Evolutionary conservation across 2,113 vertebrate species (phyloP).

Genomic region (Sceloporus undulatus): DNA sequence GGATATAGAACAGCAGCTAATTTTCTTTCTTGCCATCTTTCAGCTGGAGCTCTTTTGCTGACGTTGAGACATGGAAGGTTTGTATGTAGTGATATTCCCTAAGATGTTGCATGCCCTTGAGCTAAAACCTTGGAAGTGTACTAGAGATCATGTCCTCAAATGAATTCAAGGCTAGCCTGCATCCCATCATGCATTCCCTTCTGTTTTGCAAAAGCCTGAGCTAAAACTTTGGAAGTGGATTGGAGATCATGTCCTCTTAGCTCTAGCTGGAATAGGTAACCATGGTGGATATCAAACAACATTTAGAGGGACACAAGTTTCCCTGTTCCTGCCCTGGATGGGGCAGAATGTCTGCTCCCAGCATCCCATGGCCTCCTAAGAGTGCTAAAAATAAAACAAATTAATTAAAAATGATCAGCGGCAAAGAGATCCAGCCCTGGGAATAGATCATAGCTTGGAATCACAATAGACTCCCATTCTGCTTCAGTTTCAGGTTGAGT

Average conservation of each 20-base stretch:
- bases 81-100: background rate
- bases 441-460: background rate
- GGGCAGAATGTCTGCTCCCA: too few relatives aligned
- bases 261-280: background rate
- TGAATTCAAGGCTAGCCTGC: background rate
- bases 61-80: background rate
- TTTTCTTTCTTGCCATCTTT: background rate
- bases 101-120: background rate
- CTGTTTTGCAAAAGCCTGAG: background rate
- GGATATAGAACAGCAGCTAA: too few relatives aligned
- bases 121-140: background rate
- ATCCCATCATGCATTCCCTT: too few relatives aligned
- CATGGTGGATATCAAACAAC: too few relatives aligned
- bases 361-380: too few relatives aligned
- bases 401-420: background rate
- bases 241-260: background rate
- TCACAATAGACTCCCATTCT: background rate
- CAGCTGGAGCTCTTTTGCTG: background rate
- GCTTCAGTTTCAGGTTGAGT: background rate
- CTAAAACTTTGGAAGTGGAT: too few relatives aligned
- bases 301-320: too few relatives aligned
- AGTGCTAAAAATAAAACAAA: background rate
- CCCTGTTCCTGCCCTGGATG: background rate
- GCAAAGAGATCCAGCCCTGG: background rate
- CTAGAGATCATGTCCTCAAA: background rate